Base-by-base conservation (phyloP, 1,140 invertebrate genomes). In the Portunus trituberculatus region DNA sequence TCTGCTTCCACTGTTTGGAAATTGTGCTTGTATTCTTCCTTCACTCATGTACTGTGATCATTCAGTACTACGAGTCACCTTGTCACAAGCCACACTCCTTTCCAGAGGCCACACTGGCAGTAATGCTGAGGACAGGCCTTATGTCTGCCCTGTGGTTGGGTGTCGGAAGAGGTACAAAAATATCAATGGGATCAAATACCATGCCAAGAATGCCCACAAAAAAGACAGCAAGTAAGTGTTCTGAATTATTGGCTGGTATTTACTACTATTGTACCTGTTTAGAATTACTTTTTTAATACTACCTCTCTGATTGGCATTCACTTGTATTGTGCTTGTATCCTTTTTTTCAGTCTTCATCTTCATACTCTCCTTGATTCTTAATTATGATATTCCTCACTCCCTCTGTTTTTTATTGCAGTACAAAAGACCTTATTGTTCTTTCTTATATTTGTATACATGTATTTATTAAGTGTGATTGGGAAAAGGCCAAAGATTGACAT, bases 101-200 rank as follows among this genome's bases (percentile, higher is more conserved):
- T 92, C 8, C 95, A 95, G 95, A 67, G 93, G 93, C 12, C 93
- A 95, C 84, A 82, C 93, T 39, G 84, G 89, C 29, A 96, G 91
- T 95, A 96, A 96, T 96, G 94, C 95, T 84, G 96, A 96, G 12
- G 98, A 98, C 96, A 98, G 98, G 96, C 98, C 98, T 0, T 98
- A 98, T 97, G 98, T 98, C 16, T 99, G 98, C 97, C 98, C 98
- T 0, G 98, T 98, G 31, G 98, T 98, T 59, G 98, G 98, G n/a
- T 99, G 98, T 97, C 98, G 98, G 96, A 98, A 98, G 96, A 97
- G 98, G 45, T 99, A 99, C 97, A 98, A 98, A 96, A 99, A 98
- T 96, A 98, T 98, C n/a, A 99, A 98, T 97, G 98, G 98, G 67
- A 98, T 98, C 96, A 98, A 98, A 96, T 98, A 99, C 96, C 98